These are phyloP conservation scores for Axea sp. DNA, from an alignment of 2,888 invertebrate species.

Conservation along the genomic window DNA sequence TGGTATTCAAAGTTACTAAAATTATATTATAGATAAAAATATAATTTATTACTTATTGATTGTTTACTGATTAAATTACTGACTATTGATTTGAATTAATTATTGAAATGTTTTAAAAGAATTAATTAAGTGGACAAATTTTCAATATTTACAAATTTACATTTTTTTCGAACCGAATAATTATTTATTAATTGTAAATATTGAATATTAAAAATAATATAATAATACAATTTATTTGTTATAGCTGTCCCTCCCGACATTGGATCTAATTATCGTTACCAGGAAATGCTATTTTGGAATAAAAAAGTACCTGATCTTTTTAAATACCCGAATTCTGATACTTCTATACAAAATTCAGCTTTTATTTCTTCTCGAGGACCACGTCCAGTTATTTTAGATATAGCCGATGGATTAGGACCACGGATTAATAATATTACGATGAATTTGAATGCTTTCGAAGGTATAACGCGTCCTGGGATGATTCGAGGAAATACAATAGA, in stretches of 20 bases:
- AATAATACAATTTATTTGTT: constrained; percentile 68
- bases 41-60: too few species aligned
- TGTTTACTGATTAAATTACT: too few species aligned
- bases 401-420: constrained; percentile 70
- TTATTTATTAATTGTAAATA: too few species aligned
- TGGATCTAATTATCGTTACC: constrained; percentile 87
- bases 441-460: constrained; percentile 29
- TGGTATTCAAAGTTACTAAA: too few species aligned
- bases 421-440: constrained; percentile 66
- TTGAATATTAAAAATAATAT: too few species aligned
- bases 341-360: constrained; percentile 49
- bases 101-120: too few species aligned
- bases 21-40: too few species aligned
- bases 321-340: constrained; percentile 77
- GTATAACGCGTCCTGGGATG: constrained; percentile 6
- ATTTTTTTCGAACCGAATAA: too few species aligned
- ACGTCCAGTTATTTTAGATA: constrained; percentile 70
- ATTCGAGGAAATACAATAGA: constrained; percentile 23
- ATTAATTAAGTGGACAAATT: too few species aligned
- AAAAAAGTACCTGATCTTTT: constrained; percentile 88
- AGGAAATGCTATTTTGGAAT: constrained; percentile 91
- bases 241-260: constrained; percentile 88
- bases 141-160: too few species aligned
- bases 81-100: too few species aligned
- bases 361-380: constrained; percentile 67